Evolutionary conservation across 2,888 invertebrate species (phyloP).

Genomic region (Pterostichus niger): DNA sequence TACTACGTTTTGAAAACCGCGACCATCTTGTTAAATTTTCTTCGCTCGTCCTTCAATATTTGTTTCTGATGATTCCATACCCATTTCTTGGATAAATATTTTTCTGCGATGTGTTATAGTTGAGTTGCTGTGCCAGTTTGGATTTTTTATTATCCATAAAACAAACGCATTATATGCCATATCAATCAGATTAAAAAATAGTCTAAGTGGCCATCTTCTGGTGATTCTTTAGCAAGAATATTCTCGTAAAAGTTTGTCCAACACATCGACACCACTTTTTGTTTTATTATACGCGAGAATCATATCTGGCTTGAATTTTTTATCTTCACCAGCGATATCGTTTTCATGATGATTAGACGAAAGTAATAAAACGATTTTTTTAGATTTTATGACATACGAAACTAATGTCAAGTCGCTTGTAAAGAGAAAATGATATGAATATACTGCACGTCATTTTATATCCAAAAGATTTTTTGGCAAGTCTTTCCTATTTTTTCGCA

Average conservation of each 20-base stretch:
- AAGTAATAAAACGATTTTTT: slow-evolving; percentile 17
- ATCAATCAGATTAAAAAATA: slow-evolving; percentile 41
- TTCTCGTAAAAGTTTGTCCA: slow-evolving; percentile 27
- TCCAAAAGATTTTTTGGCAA: slow-evolving; percentile 32
- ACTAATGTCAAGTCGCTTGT: slow-evolving; percentile 17
- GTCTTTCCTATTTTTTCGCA: slow-evolving; percentile 21
- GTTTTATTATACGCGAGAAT: slow-evolving; percentile 37
- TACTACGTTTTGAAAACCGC: neutral
- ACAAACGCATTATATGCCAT: slow-evolving; percentile 37
- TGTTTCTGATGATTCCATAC: neutral
- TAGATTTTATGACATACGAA: slow-evolving; percentile 21
- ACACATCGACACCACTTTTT: slow-evolving; percentile 24
- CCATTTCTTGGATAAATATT: slow-evolving; percentile 11
- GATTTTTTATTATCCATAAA: slow-evolving; percentile 25
- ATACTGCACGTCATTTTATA: slow-evolving; percentile 4
- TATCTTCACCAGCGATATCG: neutral
- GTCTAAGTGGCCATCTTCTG: slow-evolving; percentile 24
- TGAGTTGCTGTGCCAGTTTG: slow-evolving; percentile 17
- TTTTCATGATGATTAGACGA: slow-evolving; percentile 34
- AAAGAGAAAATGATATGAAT: slow-evolving; percentile 28
- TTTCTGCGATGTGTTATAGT: slow-evolving; percentile 28
- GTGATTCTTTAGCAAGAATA: slow-evolving; percentile 31
- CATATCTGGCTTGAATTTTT: slow-evolving; percentile 18
- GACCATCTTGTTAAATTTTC: slow-evolving; percentile 1
- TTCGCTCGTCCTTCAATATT: neutral